phyloP scores from a whole-genome alignment of 2,113 vertebrate genomes.

The Orientallactaga bullata region DNA sequence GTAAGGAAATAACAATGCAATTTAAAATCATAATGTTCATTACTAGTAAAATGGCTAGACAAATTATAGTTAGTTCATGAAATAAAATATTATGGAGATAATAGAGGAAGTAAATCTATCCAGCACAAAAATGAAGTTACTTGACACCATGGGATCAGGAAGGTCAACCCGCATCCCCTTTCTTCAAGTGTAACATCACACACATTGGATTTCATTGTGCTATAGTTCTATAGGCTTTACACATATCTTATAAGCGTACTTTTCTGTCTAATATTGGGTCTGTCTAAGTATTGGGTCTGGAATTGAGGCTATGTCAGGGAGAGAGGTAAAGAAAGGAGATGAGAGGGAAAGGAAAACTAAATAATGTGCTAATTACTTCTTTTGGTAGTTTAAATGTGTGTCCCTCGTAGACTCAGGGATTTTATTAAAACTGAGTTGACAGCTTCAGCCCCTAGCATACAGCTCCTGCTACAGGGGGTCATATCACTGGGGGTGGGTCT shows the following conservation, averaged over 20 bases:
- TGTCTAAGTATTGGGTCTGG: no score
- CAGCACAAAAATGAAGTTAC: background rate
- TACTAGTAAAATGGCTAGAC: background rate
- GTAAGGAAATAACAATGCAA: background rate
- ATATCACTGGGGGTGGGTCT: no score
- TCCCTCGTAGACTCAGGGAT: no score
- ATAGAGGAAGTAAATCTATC: background rate
- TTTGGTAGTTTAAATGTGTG: no score
- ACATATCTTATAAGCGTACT: background rate
- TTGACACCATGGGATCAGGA: background rate
- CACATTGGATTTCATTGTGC: background rate
- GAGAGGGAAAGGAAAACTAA: no score
- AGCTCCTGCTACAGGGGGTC: no score
- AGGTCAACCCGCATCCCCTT: background rate
- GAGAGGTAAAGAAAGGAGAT: no score
- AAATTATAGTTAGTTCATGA: background rate
- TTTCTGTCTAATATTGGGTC: background rate
- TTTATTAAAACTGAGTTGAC: no score
- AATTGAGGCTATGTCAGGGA: no score
- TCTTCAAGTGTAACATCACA: background rate
- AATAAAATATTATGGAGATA: background rate
- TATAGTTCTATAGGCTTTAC: background rate
- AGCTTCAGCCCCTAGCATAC: no score
- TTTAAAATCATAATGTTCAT: conserved; percentile 9
- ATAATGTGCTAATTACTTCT: no score